Base-by-base conservation (phyloP, 2,113 vertebrate genomes). In the Esox niger region DNA sequence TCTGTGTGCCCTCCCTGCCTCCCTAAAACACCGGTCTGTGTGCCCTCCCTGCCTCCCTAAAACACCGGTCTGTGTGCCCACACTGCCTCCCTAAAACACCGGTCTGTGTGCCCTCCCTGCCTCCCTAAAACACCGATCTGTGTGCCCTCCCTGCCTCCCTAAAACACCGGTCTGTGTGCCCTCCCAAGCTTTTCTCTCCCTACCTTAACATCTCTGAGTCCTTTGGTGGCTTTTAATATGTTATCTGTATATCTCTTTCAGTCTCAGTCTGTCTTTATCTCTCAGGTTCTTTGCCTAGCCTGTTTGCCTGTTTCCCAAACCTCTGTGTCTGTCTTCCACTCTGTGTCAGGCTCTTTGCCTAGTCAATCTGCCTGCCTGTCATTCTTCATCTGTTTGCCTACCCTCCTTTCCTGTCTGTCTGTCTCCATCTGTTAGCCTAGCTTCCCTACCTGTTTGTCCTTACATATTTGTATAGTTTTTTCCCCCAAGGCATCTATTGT, bases 1-100 rank as follows among this genome's bases (percentile, higher is more conserved):
- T n/a, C n/a, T n/a, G n/a, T n/a, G n/a, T n/a, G n/a, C n/a, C n/a
- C n/a, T n/a, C n/a, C n/a, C n/a, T n/a, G n/a, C n/a, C n/a, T n/a
- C n/a, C n/a, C n/a, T n/a, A n/a, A n/a, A n/a, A n/a, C n/a, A 87
- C 87, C 81, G 63, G 47, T 75, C 86, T 78, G 78, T 85, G 82
- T 79, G 62, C 56, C 73, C 25, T 54, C 62, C 60, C 81, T 76
- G n/a, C n/a, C n/a, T n/a, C n/a, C n/a, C n/a, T n/a, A n/a, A n/a
- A n/a, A n/a, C n/a, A 87, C 87, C 81, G 63, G 47, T 75, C 86
- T 78, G 78, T 85, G 82, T 79, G 47, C 21, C 11, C 15, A 20
- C 29, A 26, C 52, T 9, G 30, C 23, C 55, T 68, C 11, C 58
- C 21, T 58, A 2, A 1, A 23, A 10, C 10, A 75, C 72, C 68